phyloP scores from a whole-genome alignment of 2,113 vertebrate genomes.

The Hypomesus transpacificus region DNA sequence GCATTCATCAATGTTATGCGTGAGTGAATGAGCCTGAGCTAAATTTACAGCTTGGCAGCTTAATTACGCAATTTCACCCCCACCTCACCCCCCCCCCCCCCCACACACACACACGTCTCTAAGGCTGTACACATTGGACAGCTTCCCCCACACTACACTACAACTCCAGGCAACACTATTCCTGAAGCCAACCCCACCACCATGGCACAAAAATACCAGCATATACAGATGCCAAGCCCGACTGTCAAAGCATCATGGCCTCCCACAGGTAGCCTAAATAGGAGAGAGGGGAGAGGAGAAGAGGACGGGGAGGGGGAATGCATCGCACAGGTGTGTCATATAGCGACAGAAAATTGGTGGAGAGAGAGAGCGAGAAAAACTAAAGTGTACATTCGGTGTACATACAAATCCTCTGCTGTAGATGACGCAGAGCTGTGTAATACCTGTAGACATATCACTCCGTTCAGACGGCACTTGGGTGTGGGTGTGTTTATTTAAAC shows the following conservation, averaged over 20 bases:
- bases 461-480: not conserved
- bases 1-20: constrained; percentile 67
- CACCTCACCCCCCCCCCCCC: constrained; percentile 27
- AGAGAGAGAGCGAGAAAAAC: constrained; percentile 21
- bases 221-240: constrained; percentile 64
- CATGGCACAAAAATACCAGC: constrained; percentile 65
- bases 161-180: constrained; percentile 70
- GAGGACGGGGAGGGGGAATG: constrained; percentile 5
- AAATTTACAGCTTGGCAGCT: constrained; percentile 67
- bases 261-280: constrained; percentile 56
- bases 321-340: constrained; percentile 30
- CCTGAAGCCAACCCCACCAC: constrained; percentile 61
- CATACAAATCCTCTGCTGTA: too few relatives aligned
- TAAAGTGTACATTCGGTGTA: not conserved
- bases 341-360: constrained; percentile 37
- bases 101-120: constrained; percentile 35
- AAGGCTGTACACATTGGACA: constrained; percentile 54
- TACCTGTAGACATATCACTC: not conserved
- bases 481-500: not conserved
- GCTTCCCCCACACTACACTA: constrained; percentile 69
- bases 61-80: constrained; percentile 64
- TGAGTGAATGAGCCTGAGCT: constrained; percentile 62
- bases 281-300: constrained; percentile 40
- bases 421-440: not conserved
- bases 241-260: constrained; percentile 66